Conservation (phyloP, 2,113 vertebrate species). For the Lophochroa leadbeateri region DNA sequence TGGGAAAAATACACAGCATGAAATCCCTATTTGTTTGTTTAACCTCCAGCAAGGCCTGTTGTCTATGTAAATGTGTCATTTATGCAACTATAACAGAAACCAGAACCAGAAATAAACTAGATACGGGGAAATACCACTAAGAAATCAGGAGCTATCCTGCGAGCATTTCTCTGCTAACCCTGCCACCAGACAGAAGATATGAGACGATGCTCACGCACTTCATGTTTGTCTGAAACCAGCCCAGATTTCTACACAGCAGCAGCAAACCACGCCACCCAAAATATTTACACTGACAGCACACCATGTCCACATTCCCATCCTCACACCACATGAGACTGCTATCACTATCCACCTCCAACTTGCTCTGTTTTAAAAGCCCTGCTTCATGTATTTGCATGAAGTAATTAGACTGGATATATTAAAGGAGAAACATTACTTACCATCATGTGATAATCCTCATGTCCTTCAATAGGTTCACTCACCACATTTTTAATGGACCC, state of each 20-base stretch:
- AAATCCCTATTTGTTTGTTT: neutral
- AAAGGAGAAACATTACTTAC: constrained; percentile 72
- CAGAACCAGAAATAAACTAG: neutral
- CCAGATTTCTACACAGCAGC: neutral
- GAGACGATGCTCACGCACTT: neutral
- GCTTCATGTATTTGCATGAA: neutral
- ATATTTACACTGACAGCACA: neutral
- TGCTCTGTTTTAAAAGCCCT: neutral
- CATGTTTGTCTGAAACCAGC: neutral
- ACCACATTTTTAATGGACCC: constrained; percentile 99
- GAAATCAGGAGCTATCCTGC: neutral
- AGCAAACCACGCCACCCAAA: neutral
- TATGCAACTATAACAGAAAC: neutral
- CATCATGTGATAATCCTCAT: constrained; percentile 99
- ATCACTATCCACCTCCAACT: neutral
- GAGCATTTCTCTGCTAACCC: neutral
- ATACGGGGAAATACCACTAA: neutral
- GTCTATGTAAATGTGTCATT: neutral
- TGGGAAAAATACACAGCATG: neutral
- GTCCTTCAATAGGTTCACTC: constrained; percentile 96
- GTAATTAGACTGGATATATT: neutral
- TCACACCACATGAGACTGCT: neutral
- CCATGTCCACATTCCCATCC: neutral
- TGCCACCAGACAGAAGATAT: neutral
- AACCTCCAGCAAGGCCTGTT: neutral